Base-by-base conservation (phyloP, 2,888 invertebrate genomes). In the Epinotia demarniana region DNA sequence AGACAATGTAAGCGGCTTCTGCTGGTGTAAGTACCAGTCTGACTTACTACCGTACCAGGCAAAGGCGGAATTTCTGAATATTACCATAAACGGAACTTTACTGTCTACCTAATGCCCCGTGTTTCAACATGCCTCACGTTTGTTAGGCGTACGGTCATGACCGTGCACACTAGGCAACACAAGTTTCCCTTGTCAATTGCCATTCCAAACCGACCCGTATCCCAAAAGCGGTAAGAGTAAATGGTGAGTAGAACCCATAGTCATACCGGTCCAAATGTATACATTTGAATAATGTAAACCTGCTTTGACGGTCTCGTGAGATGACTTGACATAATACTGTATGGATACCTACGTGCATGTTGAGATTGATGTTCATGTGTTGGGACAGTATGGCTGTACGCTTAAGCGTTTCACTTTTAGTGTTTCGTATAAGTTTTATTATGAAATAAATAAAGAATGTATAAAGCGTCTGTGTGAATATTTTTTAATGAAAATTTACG, bases 221-320 rank as follows among this genome's bases (percentile, higher is more conserved):
- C 6, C 0, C 4, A 0, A 73, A 0, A 62, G 16, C 0, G 2
- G 27, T 80, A 82, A 80, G 60, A 70, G 16, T 8, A 75, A 75
- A 76, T 80, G 81, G 69, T 72, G 77, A 77, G 76, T 73, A 71
- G 62, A 81, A 83, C 80, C 72, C 79, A 43, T 60, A 74, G 70
- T 74, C 69, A 79, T 79, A 81, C 80, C 83, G 81, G 85, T 84
- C 81, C 81, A 88, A 87, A 88, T 81, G 85, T 86, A 87, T 89
- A 87, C 87, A 89, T 92, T 92, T 93, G 92, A 93, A 93, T 93
- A 92, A 92, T 92, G 90, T 90, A 90, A 92, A 86, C 90, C 89
- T 89, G 92, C 89, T 89, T 89, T 83, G 86, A 84, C 84, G 83
- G 88, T 86, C 87, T 82, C 84, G 83, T 83, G 86, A 90, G 92